Conservation (phyloP, 2,113 vertebrate genomes). For the Acrocephalus kingi region DNA sequence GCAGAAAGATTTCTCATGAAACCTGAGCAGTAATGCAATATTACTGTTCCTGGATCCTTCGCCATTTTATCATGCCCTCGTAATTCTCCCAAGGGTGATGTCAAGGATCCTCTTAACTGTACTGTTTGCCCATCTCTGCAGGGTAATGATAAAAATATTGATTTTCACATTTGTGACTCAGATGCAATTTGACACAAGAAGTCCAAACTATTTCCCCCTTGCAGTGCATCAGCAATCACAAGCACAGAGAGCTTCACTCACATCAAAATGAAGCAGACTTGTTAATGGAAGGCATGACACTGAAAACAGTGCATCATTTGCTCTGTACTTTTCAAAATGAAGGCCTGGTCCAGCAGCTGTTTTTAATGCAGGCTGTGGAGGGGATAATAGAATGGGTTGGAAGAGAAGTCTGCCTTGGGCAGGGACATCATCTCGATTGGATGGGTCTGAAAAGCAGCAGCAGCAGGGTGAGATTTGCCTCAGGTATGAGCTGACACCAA, state of each 20-base stretch:
- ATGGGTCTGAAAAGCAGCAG: not conserved
- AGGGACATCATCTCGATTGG: fast-evolving
- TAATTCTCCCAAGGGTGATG: not conserved
- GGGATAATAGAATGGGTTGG: not conserved
- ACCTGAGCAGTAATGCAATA: not conserved
- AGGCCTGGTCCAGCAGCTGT: not conserved
- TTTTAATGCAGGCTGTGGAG: not conserved
- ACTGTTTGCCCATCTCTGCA: not conserved
- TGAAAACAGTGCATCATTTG: not conserved
- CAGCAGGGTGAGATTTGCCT: not conserved
- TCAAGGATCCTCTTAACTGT: not conserved
- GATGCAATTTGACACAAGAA: not conserved
- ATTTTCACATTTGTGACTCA: constrained; percentile 25
- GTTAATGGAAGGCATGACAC: not conserved
- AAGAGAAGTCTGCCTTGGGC: not conserved
- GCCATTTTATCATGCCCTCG: not conserved
- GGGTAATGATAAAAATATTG: constrained; percentile 4
- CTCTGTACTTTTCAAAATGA: not conserved
- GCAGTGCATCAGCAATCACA: not conserved
- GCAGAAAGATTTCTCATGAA: constrained; percentile 12
- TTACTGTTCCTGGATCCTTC: not conserved
- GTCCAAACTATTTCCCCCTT: not conserved
- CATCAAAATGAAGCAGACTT: not conserved
- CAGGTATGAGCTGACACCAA: fast-evolving
- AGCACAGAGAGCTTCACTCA: not conserved